Conservation (phyloP, 2,113 vertebrate species). For the Chlamydotis undulata region DNA sequence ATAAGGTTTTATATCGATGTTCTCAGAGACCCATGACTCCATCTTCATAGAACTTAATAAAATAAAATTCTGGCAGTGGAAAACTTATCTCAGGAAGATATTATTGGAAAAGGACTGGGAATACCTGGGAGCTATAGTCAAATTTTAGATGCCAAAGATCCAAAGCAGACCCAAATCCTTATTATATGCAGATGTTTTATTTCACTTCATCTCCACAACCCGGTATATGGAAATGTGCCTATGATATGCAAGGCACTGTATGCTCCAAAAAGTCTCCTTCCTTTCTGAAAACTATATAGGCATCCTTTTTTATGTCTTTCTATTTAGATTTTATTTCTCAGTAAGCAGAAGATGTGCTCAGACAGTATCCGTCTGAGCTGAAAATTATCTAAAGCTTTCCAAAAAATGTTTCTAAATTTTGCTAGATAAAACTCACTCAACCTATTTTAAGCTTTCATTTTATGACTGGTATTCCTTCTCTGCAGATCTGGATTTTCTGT, state of each 20-base stretch:
- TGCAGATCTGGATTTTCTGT: not conserved
- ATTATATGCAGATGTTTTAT: conserved; percentile 10
- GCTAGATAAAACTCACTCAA: not conserved
- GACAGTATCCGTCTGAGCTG: not conserved
- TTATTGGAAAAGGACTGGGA: not conserved
- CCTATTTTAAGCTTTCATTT: not conserved
- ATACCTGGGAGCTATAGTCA: not conserved
- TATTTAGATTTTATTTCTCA: conserved; percentile 1
- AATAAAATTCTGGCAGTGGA: not conserved
- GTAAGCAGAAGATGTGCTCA: not conserved
- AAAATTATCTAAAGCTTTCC: not conserved
- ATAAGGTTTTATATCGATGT: not conserved
- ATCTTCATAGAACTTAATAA: not conserved
- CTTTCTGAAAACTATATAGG: not conserved
- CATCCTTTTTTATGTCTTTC: not conserved
- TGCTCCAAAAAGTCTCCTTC: not conserved
- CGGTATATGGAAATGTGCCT: not conserved
- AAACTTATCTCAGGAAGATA: not conserved
- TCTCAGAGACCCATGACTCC: not conserved
- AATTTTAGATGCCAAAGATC: not conserved
- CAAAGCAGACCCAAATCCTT: not conserved
- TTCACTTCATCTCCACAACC: not conserved
- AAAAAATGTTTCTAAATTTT: not conserved
- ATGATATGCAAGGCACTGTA: not conserved
- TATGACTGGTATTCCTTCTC: not conserved